Evolutionary conservation across 2,888 invertebrate genomes (phyloP).

Genomic region (Mechanitis messenoides): DNA sequence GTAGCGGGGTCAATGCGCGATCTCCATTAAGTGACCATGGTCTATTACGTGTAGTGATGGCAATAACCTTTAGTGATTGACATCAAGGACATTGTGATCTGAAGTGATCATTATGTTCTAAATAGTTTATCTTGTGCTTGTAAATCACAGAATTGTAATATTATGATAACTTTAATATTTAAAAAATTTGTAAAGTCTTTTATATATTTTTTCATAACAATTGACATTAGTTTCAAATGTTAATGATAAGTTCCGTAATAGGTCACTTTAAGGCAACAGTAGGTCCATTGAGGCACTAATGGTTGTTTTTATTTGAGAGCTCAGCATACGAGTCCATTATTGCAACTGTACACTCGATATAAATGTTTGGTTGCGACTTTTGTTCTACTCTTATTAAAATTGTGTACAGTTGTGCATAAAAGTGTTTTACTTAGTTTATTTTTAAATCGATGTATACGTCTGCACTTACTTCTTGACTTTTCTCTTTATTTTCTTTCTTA

Average conservation of each 20-base stretch:
- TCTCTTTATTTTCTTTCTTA: too few relatives aligned
- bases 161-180: too few relatives aligned
- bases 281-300: slow-evolving; percentile 63
- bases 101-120: neutral
- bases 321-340: slow-evolving; percentile 34
- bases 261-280: slow-evolving; percentile 48
- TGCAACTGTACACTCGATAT: slow-evolving; percentile 27
- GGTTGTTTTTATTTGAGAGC: slow-evolving; percentile 59
- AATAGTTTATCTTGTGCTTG: neutral
- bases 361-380: slow-evolving; percentile 15
- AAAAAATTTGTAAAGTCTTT: too few relatives aligned
- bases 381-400: slow-evolving; percentile 7
- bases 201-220: too few relatives aligned
- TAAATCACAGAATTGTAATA: neutral
- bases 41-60: slow-evolving; percentile 53
- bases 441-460: neutral
- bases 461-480: neutral
- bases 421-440: neutral
- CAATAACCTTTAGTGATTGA: slow-evolving; percentile 26
- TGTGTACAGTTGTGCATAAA: neutral
- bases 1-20: slow-evolving; percentile 66
- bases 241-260: slow-evolving; percentile 43
- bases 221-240: too few relatives aligned
- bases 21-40: slow-evolving; percentile 60
- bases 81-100: neutral